Conservation (phyloP, 2,113 vertebrate genomes). For the Paraplagusia blochii region DNA sequence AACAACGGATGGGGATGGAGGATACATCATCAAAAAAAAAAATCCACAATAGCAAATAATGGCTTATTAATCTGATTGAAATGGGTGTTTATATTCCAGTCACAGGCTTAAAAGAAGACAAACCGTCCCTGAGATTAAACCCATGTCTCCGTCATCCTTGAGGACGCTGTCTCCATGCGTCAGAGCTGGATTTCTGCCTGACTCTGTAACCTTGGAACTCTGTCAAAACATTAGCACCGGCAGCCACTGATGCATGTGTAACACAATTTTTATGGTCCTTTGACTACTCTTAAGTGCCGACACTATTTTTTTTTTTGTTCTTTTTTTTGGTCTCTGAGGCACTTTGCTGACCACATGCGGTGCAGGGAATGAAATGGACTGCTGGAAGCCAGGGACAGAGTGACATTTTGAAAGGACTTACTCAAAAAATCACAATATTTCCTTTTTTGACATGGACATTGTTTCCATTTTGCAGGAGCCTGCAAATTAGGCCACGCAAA, state of each 20-base stretch:
- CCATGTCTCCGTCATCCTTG: constrained; percentile 1
- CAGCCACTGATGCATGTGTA: constrained; percentile 9
- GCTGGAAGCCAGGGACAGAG: constrained; percentile 35
- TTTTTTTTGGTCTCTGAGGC: constrained; percentile 16
- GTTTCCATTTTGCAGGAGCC: constrained; percentile 24
- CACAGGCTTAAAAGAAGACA: too few relatives aligned
- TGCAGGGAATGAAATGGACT: constrained; percentile 21
- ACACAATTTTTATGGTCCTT: constrained; percentile 30
- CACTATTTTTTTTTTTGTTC: constrained; percentile 21
- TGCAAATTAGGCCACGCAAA: constrained; percentile 17
- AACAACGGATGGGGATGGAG: neutral
- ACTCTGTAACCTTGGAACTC: constrained; percentile 31
- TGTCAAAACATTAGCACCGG: constrained; percentile 16
- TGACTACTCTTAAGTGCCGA: constrained; percentile 32
- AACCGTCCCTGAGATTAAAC: too few relatives aligned
- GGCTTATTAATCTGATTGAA: constrained; percentile 3
- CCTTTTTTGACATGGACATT: constrained; percentile 29
- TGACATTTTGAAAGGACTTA: constrained; percentile 41
- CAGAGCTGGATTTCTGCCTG: constrained; percentile 23
- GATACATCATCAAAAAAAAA: neutral
- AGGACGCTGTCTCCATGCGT: constrained; percentile 16
- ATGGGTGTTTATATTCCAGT: constrained; percentile 1
- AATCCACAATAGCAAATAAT: neutral
- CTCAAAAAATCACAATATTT: constrained; percentile 32
- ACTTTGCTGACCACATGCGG: constrained; percentile 22